These are phyloP conservation scores for Chrysolina americana DNA, from an alignment of 2,888 invertebrate genomes.

Conservation along the genomic window DNA sequence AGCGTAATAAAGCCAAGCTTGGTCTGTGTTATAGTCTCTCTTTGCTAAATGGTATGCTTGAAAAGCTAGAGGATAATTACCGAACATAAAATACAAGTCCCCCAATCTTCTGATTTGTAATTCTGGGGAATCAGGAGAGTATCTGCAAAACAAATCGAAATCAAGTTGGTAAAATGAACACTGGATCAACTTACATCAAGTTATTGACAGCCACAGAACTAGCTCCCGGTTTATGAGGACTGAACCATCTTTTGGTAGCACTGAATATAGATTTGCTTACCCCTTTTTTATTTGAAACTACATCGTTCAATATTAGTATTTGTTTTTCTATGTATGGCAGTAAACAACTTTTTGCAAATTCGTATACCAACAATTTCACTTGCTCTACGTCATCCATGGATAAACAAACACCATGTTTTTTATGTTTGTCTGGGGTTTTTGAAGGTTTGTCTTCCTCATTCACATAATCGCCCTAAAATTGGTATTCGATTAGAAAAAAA, in stretches of 20 bases:
- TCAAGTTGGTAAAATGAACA: slow-evolving; percentile 21
- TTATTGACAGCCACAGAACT: slow-evolving; percentile 81
- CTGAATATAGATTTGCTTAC: slow-evolving; percentile 93
- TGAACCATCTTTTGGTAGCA: slow-evolving; percentile 97
- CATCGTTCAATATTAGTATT: slow-evolving; percentile 84
- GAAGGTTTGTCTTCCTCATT: slow-evolving; percentile 54
- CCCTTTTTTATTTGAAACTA: slow-evolving; percentile 89
- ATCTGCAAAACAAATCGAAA: slow-evolving; percentile 70
- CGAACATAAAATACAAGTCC: slow-evolving; percentile 97
- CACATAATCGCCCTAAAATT: slow-evolving; percentile 55
- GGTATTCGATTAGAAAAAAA: background rate
- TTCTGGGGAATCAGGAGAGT: slow-evolving; percentile 89
- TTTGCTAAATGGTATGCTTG: slow-evolving; percentile 97
- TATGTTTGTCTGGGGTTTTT: slow-evolving; percentile 55
- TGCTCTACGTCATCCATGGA: slow-evolving; percentile 88
- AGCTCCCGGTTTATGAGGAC: slow-evolving; percentile 87
- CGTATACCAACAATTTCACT: slow-evolving; percentile 86
- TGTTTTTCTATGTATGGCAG: slow-evolving; percentile 94
- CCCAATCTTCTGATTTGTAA: slow-evolving; percentile 93
- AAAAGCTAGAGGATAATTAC: slow-evolving; percentile 92
- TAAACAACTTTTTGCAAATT: slow-evolving; percentile 88
- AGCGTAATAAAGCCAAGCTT: slow-evolving; percentile 97
- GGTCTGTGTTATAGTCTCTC: slow-evolving; percentile 96
- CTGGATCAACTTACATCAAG: slow-evolving; percentile 80
- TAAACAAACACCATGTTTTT: slow-evolving; percentile 83